phyloP scores from a whole-genome alignment of 2,113 vertebrate genomes.

The Cettia cetti region DNA sequence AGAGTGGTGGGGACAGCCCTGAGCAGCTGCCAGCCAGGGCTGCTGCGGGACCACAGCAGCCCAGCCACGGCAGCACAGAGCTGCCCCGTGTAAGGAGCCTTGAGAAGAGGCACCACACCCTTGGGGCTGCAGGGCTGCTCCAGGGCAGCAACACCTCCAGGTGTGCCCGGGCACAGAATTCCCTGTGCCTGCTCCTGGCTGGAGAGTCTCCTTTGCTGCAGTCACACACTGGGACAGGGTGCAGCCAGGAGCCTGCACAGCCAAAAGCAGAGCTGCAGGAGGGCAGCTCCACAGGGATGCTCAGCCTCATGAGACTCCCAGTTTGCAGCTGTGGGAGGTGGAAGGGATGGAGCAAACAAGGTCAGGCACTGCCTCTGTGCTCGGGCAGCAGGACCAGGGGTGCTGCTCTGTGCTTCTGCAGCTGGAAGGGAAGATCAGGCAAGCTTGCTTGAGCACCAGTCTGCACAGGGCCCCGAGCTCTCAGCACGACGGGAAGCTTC shows the following conservation, averaged over 20 bases:
- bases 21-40: conserved; percentile 20
- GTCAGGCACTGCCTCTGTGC: fast-evolving
- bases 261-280: neutral
- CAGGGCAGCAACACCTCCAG: neutral
- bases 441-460: neutral
- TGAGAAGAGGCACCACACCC: neutral
- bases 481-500: neutral
- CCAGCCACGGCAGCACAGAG: neutral
- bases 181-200: fast-evolving
- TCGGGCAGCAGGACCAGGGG: neutral
- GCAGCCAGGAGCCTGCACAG: neutral
- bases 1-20: neutral
- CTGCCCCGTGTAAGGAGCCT: neutral
- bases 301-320: fast-evolving
- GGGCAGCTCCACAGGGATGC: neutral
- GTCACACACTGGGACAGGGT: fast-evolving
- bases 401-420: neutral
- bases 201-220: fast-evolving
- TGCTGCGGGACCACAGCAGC: neutral
- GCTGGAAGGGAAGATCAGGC: conserved; percentile 3
- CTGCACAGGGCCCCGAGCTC: neutral
- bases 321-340: neutral
- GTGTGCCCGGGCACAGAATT: neutral
- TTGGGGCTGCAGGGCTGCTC: neutral
- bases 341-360: neutral